Evolutionary conservation across 2,797 vertebrate genomes (phyloP).

Genomic region (Borostomias antarcticus): DNA sequence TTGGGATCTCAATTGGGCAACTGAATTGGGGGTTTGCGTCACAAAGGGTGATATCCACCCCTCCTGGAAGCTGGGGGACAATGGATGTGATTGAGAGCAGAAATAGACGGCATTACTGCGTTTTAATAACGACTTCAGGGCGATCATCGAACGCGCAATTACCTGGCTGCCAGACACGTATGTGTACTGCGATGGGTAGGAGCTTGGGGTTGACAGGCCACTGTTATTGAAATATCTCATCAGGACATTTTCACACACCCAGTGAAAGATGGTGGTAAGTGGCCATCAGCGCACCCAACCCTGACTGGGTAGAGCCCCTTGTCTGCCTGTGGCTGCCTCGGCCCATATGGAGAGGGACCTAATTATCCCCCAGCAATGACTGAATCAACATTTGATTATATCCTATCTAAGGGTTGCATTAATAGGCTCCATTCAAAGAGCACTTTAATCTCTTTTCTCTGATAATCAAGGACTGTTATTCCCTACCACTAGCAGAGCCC

Average conservation of each 20-base stretch:
- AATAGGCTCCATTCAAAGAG: slow-evolving; percentile 67
- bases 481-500: slow-evolving; percentile 44
- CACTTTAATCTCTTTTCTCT: slow-evolving; percentile 65
- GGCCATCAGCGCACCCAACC: slow-evolving; percentile 76
- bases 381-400: slow-evolving; percentile 85
- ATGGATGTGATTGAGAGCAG: slow-evolving; percentile 79
- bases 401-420: slow-evolving; percentile 62
- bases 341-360: slow-evolving; percentile 75
- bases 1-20: neutral
- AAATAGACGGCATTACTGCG: slow-evolving; percentile 72
- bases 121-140: slow-evolving; percentile 75
- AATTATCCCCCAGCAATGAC: slow-evolving; percentile 76
- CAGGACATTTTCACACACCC: slow-evolving; percentile 65
- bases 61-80: slow-evolving; percentile 59
- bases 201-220: slow-evolving; percentile 48
- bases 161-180: slow-evolving; percentile 56
- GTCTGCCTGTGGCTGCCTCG: slow-evolving; percentile 64
- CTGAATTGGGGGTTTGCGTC: neutral
- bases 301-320: slow-evolving; percentile 72
- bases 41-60: neutral
- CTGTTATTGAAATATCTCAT: slow-evolving; percentile 64
- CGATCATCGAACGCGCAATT: slow-evolving; percentile 68
- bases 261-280: slow-evolving; percentile 78
- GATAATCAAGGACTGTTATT: slow-evolving; percentile 78
- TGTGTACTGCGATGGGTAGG: slow-evolving; percentile 36